These are phyloP conservation scores for Ethmia dodecea DNA, from an alignment of 2,888 invertebrate genomes.

Conservation along the genomic window DNA sequence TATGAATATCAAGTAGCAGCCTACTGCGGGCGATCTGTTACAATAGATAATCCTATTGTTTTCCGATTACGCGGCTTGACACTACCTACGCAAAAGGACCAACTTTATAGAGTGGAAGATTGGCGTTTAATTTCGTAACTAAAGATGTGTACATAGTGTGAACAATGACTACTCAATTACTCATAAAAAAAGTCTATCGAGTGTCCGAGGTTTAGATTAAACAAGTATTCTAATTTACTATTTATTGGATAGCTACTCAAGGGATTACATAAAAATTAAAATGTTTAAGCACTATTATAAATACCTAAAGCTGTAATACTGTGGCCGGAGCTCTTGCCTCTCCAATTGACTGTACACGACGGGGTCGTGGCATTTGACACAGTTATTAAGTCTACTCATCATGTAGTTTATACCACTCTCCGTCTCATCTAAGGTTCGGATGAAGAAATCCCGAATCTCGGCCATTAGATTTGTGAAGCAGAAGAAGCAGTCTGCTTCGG, in stretches of 20 bases:
- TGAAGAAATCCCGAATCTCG: conserved; percentile 98
- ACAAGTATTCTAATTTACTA: no score
- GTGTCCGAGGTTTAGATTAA: no score
- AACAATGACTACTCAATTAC: no score
- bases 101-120: no score
- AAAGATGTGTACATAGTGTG: no score
- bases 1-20: no score
- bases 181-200: no score
- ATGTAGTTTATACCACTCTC: conserved; percentile 93
- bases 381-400: conserved; percentile 89
- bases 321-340: conserved; percentile 92
- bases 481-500: conserved; percentile 98
- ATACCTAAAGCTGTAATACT: conserved; percentile 96
- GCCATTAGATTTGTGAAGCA: conserved; percentile 99
- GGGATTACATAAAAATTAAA: neutral
- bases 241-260: neutral
- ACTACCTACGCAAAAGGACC: no score
- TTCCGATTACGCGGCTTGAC: no score
- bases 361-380: conserved; percentile 87
- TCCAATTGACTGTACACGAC: conserved; percentile 87
- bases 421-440: conserved; percentile 95
- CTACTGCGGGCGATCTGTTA: no score
- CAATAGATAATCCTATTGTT: no score
- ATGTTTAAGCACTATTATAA: neutral
- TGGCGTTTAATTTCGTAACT: no score